Base-by-base conservation (phyloP, 2,888 invertebrate genomes). In the Caradrina clavipalpis region DNA sequence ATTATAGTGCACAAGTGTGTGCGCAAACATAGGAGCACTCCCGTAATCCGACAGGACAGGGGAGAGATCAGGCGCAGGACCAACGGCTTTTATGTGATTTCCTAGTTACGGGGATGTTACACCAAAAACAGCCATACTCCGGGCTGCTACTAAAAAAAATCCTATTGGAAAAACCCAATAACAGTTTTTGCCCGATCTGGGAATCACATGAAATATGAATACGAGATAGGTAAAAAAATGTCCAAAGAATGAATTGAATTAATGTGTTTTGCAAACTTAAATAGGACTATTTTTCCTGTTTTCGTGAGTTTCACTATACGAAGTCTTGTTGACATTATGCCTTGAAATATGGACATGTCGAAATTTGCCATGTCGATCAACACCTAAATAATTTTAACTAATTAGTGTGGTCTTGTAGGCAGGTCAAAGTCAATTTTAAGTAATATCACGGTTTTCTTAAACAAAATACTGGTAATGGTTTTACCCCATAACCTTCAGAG, bases 391-490 rank as follows among this genome's bases (percentile, higher is more conserved):
- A 63, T 21, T 35, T 7, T 35, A 35, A 39, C 13, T 1, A 39
- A 35, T n/a, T n/a, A n/a, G n/a, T n/a, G n/a, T 60, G 49, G 53
- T 35, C 26, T 56, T 63, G 11, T 31, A 54, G 26, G 22, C 54
- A 62, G 7, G 54, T n/a, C 8, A 31, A 50, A 56, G 56, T 64
- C 19, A 47, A 58, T 55, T 71, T 39, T 6, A 50, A 60, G 47
- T 6, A 50, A n/a, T 51, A 10, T 60, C 42, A 17, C 50, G 11
- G 31, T 51, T 58, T 53, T 54, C 15, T 13, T 10, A 0, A 57
- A 26, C n/a, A 62, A 45, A 50, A 26, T 2, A 45, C 21, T 64
- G 50, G 58, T 54, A 59, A 69, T 63, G 58, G 58, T 47, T 59
- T 31, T 35, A 13, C 5, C 15, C 22, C 5, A 56, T 42, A 60